These are phyloP conservation scores for Amniataba percoides DNA, from an alignment of 2,797 vertebrate species.

Conservation along the genomic window DNA sequence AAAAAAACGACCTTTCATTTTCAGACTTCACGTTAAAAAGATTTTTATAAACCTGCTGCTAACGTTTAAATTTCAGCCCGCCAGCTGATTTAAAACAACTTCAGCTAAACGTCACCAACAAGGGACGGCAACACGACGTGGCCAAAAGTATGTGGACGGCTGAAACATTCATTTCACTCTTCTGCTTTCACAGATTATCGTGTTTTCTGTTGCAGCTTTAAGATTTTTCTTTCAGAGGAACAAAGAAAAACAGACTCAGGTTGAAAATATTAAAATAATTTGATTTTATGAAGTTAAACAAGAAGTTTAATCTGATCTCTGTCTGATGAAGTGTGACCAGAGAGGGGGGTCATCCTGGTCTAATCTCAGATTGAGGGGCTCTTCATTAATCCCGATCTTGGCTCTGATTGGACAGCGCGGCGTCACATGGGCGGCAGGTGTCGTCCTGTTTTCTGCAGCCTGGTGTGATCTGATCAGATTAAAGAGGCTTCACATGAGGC, in stretches of 20 bases:
- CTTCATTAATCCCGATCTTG: slow-evolving; percentile 42
- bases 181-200: background rate
- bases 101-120: background rate
- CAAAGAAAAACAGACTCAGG: background rate
- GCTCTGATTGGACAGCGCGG: slow-evolving; percentile 38
- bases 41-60: background rate
- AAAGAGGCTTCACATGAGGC: slow-evolving; percentile 17
- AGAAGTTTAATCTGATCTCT: background rate
- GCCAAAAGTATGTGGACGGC: background rate
- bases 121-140: background rate
- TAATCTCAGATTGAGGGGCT: slow-evolving; percentile 43
- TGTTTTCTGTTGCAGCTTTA: too few relatives aligned
- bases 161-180: background rate
- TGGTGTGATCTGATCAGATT: slow-evolving; percentile 54
- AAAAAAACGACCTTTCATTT: slow-evolving; percentile 15
- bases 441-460: slow-evolving; percentile 5
- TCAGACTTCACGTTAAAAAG: background rate
- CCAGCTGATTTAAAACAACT: background rate
- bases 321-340: background rate
- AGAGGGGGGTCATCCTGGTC: background rate
- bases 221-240: background rate
- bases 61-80: background rate
- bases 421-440: slow-evolving; percentile 28
- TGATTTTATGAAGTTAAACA: background rate
- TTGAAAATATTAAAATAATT: too few relatives aligned